These are phyloP conservation scores for Cnemophilus loriae DNA, from an alignment of 2,113 vertebrate genomes.

Conservation along the genomic window DNA sequence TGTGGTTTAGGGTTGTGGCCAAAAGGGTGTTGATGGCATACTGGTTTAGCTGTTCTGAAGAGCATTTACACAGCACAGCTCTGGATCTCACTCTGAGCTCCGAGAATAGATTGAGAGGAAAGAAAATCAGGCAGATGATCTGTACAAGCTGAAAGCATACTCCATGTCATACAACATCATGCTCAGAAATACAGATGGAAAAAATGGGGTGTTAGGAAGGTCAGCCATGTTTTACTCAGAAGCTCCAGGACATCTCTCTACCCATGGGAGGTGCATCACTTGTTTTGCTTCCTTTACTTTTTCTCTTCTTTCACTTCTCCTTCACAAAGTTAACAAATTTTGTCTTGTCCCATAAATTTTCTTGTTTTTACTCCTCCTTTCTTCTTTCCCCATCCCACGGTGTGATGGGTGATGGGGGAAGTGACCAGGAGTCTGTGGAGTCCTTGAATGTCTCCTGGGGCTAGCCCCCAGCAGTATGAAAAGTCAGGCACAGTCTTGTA, in stretches of 20 bases:
- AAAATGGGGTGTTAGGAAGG: fast-evolving
- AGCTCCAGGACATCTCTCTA: neutral
- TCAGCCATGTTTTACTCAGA: neutral
- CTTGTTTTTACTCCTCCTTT: neutral
- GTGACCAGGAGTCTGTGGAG: neutral
- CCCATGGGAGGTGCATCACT: neutral
- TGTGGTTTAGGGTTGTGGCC: neutral
- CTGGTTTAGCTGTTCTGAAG: neutral
- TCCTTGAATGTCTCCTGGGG: neutral
- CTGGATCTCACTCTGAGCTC: neutral
- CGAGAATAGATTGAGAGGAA: fast-evolving
- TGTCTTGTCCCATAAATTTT: neutral
- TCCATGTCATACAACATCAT: neutral
- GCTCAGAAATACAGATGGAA: neutral
- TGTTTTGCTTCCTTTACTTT: neutral
- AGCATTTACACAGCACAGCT: neutral
- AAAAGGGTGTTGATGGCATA: neutral
- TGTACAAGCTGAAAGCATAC: neutral
- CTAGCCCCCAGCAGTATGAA: neutral
- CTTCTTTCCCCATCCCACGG: neutral
- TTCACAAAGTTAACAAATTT: neutral
- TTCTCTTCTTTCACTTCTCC: neutral
- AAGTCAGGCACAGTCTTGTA: neutral
- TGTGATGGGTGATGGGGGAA: neutral
- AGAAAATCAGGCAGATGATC: too few species aligned